Conservation (phyloP, 2,888 invertebrate species). For the Drosophila neotestacea region DNA sequence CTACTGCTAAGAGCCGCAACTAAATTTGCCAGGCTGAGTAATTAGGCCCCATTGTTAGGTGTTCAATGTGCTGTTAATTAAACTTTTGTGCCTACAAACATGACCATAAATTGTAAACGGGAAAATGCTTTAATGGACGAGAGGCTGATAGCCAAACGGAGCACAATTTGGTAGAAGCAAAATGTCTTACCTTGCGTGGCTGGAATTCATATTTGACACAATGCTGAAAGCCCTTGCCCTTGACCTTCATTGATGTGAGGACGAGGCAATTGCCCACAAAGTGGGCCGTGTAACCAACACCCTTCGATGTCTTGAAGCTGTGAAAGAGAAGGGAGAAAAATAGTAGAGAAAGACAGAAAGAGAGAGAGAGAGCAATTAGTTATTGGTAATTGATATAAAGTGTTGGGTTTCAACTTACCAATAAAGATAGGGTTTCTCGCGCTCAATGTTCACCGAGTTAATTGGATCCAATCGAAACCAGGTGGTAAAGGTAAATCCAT, state of each 20-base stretch:
- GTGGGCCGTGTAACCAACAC: slow-evolving; percentile 99
- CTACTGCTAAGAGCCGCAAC: background rate
- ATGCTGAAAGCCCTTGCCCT: slow-evolving; percentile 99
- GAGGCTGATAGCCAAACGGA: background rate
- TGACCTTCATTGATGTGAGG: slow-evolving; percentile 99
- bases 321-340: slow-evolving; percentile 13
- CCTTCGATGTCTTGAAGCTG: slow-evolving; percentile 99
- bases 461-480: slow-evolving; percentile 99
- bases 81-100: slow-evolving; percentile 22
- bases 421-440: slow-evolving; percentile 99
- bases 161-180: background rate
- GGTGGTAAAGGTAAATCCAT: slow-evolving; percentile 99
- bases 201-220: slow-evolving; percentile 99
- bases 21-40: slow-evolving; percentile 16
- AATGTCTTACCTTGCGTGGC: slow-evolving; percentile 92
- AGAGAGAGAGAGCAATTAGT: slow-evolving; percentile 23
- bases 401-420: slow-evolving; percentile 88
- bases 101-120: slow-evolving; percentile 4
- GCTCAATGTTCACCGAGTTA: slow-evolving; percentile 99
- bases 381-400: slow-evolving; percentile 31
- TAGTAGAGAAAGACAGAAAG: background rate
- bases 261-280: slow-evolving; percentile 99
- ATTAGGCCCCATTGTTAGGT: slow-evolving; percentile 35
- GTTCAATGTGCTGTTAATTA: slow-evolving; percentile 55
- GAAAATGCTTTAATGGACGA: background rate